phyloP scores from a whole-genome alignment of 2,113 vertebrate genomes.

The Aphyosemion australe region DNA sequence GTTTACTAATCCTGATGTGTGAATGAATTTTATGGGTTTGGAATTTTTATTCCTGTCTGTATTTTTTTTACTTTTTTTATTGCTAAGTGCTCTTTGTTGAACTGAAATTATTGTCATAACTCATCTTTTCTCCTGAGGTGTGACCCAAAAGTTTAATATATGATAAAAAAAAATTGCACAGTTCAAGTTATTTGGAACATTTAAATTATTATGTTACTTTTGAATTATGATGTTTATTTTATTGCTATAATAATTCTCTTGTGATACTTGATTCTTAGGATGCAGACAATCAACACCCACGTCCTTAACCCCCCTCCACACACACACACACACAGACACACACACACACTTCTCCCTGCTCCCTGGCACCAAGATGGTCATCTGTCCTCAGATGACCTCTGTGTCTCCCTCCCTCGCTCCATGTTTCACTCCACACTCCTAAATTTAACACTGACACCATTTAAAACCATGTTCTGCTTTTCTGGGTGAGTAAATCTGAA shows the following conservation, averaged over 20 bases:
- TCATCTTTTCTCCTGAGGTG: too few species aligned
- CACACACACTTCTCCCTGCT: too few species aligned
- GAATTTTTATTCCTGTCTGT: neutral
- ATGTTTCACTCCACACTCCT: conserved; percentile 19
- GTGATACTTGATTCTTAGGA: too few species aligned
- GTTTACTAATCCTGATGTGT: conserved; percentile 2
- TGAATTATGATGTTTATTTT: too few species aligned
- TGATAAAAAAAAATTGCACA: neutral
- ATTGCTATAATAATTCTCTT: too few species aligned
- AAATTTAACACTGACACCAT: neutral
- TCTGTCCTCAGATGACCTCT: conserved; percentile 37
- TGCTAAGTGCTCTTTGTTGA: neutral
- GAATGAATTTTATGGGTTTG: neutral
- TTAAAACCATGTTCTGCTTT: neutral
- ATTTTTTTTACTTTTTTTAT: neutral
- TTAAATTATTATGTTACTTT: too few species aligned
- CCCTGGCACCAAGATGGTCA: conserved; percentile 14
- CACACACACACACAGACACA: neutral
- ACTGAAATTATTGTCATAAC: too few species aligned
- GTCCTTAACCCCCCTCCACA: conserved; percentile 1
- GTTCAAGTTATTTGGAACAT: too few species aligned
- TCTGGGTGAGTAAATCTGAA: neutral
- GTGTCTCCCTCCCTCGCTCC: neutral
- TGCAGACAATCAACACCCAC: too few species aligned
- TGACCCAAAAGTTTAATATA: too few species aligned